Percentiles rank a stretch among this genome's conserved stretches.
phyloP scores from a whole-genome alignment of 92 coral and sea anemone genomes.

The Diadumene lineata region DNA sequence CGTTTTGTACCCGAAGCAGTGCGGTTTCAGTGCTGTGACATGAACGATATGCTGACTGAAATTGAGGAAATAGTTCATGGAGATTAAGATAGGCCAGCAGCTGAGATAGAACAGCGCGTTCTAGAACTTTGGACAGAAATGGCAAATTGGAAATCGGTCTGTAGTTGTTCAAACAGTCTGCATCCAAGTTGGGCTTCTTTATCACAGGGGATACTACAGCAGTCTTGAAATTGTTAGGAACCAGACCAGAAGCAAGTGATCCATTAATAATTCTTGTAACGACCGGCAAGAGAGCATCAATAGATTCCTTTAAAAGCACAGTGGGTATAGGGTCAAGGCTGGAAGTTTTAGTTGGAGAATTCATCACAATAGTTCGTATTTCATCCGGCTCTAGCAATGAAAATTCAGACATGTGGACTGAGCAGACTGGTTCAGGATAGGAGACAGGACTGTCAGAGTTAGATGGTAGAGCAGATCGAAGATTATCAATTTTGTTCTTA shows the following conservation, averaged over 20 bases:
- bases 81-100: background rate
- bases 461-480: background rate
- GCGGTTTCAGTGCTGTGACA: conserved; percentile 36
- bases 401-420: background rate
- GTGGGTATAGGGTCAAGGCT: conserved; percentile 54
- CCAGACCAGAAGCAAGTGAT: background rate
- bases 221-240: conserved; percentile 2
- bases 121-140: conserved; percentile 21
- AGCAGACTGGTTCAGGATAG: background rate
- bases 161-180: background rate
- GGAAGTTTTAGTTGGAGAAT: conserved; percentile 58
- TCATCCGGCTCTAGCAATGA: background rate
- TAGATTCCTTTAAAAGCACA: conserved; percentile 20
- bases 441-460: background rate
- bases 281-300: conserved; percentile 30
- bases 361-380: conserved; percentile 22
- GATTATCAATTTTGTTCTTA: background rate
- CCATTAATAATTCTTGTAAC: conserved; percentile 17
- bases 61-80: background rate
- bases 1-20: conserved; percentile 34
- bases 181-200: conserved; percentile 6
- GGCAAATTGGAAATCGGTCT: conserved; percentile 11
- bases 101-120: conserved; percentile 30
- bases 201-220: background rate
- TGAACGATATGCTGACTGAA: conserved; percentile 44